Evolutionary conservation across 2,888 invertebrate genomes (phyloP), one percentile per base, ranked within the genome.

Genomic region (Pegoplata infirma): DNA sequence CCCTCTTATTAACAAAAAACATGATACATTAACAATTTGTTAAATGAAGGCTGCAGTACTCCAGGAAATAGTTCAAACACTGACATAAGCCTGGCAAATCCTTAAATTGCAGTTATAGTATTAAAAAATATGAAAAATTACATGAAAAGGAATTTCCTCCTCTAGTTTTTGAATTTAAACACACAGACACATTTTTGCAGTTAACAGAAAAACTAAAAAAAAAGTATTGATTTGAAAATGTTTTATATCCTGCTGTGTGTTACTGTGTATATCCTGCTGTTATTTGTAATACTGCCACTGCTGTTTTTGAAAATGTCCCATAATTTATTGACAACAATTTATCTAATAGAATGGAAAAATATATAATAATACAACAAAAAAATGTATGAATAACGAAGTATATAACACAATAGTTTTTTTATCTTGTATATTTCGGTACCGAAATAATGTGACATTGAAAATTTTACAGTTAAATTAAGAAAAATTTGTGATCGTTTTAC

Each of bases 271-370:
- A 66, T 69, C 78, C 80, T 67, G 77, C 77, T 74, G 77, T 80
- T 76, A 40, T 61, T 75, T 67, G 76, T 84, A 82, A 85, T 82
- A 76, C 55, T 71, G 79, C 69, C 69, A 67, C 79, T 75, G 79
- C 61, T 79, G 69, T 58, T 75, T 67, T 55, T 71, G 40, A 61
- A 71, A 63, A 75, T 71, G 61, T 71, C 82, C 84, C 82, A 84
- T 87, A 86, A 86, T 87, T 86, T 86, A 86, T 86, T 83, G 86
- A 85, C 87, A 84, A 81, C 84, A 71, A 88, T 87, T 87, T 87
- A 86, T 87, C 85, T 86, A 81, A 79, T 75, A 75, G 69, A 77
- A 68, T 78, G 71, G 47, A 61, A 59, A 61, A 47, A 69, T 66
- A 66, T 64, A 74, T n/a, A n/a, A n/a, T n/a, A 71, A 71, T 71